Evolutionary conservation across 1,140 invertebrate species (phyloP).

Genomic region (Pristionchus pacificus): DNA sequence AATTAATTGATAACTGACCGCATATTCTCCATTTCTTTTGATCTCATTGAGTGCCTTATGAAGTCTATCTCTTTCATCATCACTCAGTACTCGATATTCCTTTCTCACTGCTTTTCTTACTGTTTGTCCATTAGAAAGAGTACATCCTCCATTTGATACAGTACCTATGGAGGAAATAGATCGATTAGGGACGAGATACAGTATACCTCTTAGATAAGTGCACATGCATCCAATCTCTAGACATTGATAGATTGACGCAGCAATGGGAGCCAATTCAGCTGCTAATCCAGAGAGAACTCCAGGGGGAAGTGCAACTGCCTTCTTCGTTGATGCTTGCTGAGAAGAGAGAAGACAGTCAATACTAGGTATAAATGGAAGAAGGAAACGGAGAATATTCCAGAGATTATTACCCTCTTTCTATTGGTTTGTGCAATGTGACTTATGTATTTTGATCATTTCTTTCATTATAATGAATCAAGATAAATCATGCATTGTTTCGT

Average conservation of each 20-base stretch:
- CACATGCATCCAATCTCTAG: slow-evolving; percentile 38
- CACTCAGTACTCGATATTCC: slow-evolving; percentile 56
- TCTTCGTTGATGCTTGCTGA: slow-evolving; percentile 24
- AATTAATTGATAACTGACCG: not conserved
- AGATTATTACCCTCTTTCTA: too few species aligned
- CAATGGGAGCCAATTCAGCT: slow-evolving; percentile 38
- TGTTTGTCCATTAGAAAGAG: slow-evolving; percentile 30
- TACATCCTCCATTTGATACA: slow-evolving; percentile 31
- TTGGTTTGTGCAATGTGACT: too few species aligned
- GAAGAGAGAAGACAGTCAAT: not conserved
- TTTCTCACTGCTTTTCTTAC: slow-evolving; percentile 43
- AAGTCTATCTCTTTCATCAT: slow-evolving; percentile 47
- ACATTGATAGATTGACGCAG: slow-evolving; percentile 34
- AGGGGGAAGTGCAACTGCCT: slow-evolving; percentile 33
- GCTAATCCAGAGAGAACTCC: slow-evolving; percentile 23
- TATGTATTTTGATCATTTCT: too few species aligned
- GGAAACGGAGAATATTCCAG: not conserved
- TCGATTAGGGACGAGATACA: not conserved
- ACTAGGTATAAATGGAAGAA: too few species aligned
- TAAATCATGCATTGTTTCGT: too few species aligned
- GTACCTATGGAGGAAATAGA: slow-evolving; percentile 26
- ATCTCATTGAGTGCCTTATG: slow-evolving; percentile 53
- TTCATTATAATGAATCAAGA: too few species aligned
- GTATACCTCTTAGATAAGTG: slow-evolving; percentile 32
- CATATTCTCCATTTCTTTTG: slow-evolving; percentile 38